phyloP scores from a whole-genome alignment of 2,113 vertebrate species.

The Gallinago undulata region DNA sequence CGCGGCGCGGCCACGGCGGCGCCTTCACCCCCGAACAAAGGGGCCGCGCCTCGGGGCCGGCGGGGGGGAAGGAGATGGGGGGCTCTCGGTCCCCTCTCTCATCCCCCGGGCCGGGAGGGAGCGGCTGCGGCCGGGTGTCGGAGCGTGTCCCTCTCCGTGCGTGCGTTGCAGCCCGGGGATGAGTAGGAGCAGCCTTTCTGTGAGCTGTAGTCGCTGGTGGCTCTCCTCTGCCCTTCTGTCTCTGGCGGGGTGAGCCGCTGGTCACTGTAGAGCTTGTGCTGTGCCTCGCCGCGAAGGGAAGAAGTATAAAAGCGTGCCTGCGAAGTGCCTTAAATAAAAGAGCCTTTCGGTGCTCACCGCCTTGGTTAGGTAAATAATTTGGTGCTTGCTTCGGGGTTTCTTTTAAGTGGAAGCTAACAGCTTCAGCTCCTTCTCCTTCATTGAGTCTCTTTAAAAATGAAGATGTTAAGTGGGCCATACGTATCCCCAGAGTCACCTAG shows the following conservation, averaged over 20 bases:
- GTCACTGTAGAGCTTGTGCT: not conserved
- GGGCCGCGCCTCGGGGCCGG: not conserved
- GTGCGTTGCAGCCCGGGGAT: not conserved
- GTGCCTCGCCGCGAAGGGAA: not conserved
- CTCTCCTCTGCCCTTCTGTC: not conserved
- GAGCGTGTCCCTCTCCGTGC: not conserved
- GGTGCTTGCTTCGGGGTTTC: not conserved
- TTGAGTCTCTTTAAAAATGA: not conserved
- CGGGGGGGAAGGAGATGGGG: not conserved
- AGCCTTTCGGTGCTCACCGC: accelerated
- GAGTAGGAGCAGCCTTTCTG: not conserved
- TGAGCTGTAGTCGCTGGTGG: not conserved
- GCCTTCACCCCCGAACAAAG: not conserved
- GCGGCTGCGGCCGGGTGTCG: not conserved
- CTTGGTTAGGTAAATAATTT: not conserved
- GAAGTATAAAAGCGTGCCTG: accelerated
- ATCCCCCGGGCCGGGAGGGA: not conserved
- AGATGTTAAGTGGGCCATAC: not conserved
- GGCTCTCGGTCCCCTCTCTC: not conserved
- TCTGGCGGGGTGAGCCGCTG: not conserved
- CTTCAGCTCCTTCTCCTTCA: not conserved
- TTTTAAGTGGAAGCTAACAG: not conserved
- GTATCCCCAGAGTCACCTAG: not conserved
- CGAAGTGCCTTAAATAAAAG: not conserved
- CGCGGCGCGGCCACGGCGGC: not conserved